A percentile compares a stretch with the other conserved stretches of the same genome.
These are phyloP conservation scores for Molothrus ater DNA, from an alignment of 2,797 vertebrate species.

Conservation along the genomic window DNA sequence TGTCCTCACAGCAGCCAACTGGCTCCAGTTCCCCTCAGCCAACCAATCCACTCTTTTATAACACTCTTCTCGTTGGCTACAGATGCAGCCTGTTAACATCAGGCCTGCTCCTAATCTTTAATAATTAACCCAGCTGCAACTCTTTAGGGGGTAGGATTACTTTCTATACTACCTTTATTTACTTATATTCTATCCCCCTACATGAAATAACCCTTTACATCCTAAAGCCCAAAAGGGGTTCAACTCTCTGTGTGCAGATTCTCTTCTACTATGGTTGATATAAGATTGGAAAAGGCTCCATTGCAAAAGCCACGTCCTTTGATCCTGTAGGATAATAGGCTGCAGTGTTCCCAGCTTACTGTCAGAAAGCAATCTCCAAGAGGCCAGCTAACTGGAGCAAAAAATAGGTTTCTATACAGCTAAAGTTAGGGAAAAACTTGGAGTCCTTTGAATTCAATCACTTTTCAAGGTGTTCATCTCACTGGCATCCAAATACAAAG, in stretches of 20 bases:
- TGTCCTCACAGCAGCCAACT: too few species aligned
- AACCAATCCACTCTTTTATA: too few species aligned
- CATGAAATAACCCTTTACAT: background rate
- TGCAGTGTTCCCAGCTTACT: conserved; percentile 1
- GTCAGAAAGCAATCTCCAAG: conserved; percentile 44
- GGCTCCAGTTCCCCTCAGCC: too few species aligned
- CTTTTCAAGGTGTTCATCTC: background rate
- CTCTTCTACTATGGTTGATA: background rate
- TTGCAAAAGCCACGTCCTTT: background rate
- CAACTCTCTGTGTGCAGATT: background rate
- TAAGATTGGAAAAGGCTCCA: background rate
- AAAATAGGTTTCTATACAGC: conserved; percentile 46
- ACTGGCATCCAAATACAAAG: conserved; percentile 20
- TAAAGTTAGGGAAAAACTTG: conserved; percentile 11
- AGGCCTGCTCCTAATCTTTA: too few species aligned
- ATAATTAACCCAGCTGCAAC: too few species aligned
- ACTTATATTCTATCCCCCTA: too few species aligned
- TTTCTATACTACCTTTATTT: too few species aligned
- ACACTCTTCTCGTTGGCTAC: too few species aligned
- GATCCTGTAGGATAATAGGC: conserved; percentile 38
- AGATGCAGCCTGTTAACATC: too few species aligned
- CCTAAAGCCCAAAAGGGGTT: background rate
- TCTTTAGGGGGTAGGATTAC: too few species aligned
- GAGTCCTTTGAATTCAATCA: conserved; percentile 29
- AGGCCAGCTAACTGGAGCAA: conserved; percentile 30